These are phyloP conservation scores for Phrynocephalus forsythii DNA, from an alignment of 2,797 vertebrate species.

Conservation along the genomic window DNA sequence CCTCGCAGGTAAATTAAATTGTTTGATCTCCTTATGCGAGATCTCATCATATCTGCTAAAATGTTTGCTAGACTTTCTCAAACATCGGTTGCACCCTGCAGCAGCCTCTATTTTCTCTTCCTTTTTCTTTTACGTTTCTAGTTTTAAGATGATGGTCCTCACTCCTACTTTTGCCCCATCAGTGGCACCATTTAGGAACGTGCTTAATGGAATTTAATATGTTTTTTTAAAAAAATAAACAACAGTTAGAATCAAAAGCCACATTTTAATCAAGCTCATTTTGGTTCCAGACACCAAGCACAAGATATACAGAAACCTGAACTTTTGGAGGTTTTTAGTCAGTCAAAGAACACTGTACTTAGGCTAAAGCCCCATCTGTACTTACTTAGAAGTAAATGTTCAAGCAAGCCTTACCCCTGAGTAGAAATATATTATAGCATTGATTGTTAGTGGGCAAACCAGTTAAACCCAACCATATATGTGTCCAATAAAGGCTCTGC, in stretches of 20 bases:
- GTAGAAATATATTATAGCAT: neutral
- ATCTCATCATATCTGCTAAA: too few species aligned
- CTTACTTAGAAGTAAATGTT: neutral
- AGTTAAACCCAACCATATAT: neutral
- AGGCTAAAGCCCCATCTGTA: neutral
- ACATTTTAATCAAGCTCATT: neutral
- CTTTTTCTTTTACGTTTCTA: neutral
- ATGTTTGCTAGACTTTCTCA: too few species aligned
- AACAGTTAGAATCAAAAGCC: neutral
- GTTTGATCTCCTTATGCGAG: too few species aligned
- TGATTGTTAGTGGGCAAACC: too few species aligned
- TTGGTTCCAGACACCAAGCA: neutral
- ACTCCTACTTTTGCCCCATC: neutral
- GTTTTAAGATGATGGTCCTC: neutral
- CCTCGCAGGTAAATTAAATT: too few species aligned
- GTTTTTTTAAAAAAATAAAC: neutral
- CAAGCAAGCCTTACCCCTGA: too few species aligned
- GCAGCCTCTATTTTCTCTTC: neutral
- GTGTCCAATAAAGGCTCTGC: neutral
- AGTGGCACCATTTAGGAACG: neutral
- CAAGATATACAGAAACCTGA: neutral
- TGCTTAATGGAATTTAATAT: neutral
- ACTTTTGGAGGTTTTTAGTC: too few species aligned
- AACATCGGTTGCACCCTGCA: too few species aligned
- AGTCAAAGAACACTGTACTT: neutral